Base-by-base conservation (phyloP, 2,888 invertebrate genomes). In the Stegophylla sp. region DNA sequence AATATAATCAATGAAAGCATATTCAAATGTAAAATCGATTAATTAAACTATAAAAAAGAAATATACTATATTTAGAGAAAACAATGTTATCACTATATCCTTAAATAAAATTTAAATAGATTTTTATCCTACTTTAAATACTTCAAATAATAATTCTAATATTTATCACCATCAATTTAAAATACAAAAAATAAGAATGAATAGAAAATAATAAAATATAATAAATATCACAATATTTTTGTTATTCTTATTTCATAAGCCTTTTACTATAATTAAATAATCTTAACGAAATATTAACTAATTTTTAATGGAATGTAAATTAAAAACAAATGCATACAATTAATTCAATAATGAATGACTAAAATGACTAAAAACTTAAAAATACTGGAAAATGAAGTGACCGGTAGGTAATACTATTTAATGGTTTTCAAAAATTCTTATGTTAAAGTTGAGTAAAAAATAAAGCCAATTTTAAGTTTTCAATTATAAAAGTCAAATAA, bases 161-260 rank as follows among this genome's bases (percentile, higher is more conserved):
- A n/a, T 41, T 56, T 17, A 43, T 15, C 20, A 72, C 56, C 15
- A 72, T 51, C n/a, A 61, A 73, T 45, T 45, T 28, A 45, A 61
- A 61, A 61, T n/a, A 61, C 23, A 71, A 13, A 51, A 53, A 34
- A 20, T 53, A 34, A n/a, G 53, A n/a, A 71, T 53, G 53, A 20
- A 41, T 53, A 34, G 34, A 34, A 34, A 34, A 34, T n/a, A 34
- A 41, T 7, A 45, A 66, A 66, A 72, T 72, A 61, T 34, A 74
- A 34, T 17, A 13, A 74, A 74, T 74, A 74, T 74, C 74, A 74
- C 74, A 63, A 74, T 61, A n/a, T 61, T 48, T 4, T 48, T 74
- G 10, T 73, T 28, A 0, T 9, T 15, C 41, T n/a, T 71, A 53
- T 41, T 48, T 2, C 41, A 41, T 73, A 48, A 34, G 28, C 28